Percentiles rank a stretch among this genome's conserved stretches.
Conservation (phyloP, 2,888 invertebrate species). For the Limnephilus marmoratus region DNA sequence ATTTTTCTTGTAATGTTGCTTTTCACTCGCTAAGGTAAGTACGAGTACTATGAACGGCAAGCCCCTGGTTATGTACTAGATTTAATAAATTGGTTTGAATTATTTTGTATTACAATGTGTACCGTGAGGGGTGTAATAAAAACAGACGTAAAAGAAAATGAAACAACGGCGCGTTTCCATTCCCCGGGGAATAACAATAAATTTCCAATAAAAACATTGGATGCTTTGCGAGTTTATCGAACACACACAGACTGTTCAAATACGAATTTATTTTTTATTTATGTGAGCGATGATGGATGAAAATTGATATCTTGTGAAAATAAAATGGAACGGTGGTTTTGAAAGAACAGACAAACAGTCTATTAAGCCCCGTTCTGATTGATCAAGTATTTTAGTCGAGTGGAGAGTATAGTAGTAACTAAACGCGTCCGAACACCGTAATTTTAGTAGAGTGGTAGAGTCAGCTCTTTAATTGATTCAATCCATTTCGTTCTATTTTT, state of each 20-base stretch:
- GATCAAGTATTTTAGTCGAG: too few species aligned
- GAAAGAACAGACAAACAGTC: neutral
- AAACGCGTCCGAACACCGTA: too few species aligned
- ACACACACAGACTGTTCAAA: constrained; percentile 21
- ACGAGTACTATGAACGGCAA: neutral
- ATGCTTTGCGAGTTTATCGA: constrained; percentile 42
- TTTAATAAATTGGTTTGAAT: neutral
- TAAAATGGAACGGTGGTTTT: constrained; percentile 14
- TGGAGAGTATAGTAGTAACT: too few species aligned
- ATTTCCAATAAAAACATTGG: constrained; percentile 33
- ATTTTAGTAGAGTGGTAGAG: too few species aligned
- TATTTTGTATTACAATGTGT: neutral
- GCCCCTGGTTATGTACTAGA: neutral
- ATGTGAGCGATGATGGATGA: constrained; percentile 20
- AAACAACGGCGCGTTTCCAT: constrained; percentile 11
- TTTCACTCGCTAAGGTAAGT: neutral
- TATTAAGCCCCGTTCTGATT: too few species aligned
- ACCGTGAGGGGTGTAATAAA: neutral
- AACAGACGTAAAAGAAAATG: constrained; percentile 20
- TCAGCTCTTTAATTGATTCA: too few species aligned
- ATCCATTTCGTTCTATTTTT: too few species aligned
- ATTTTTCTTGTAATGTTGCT: neutral
- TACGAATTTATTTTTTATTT: constrained; percentile 2
- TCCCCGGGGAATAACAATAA: constrained; percentile 27
- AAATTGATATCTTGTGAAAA: constrained; percentile 21